Conservation (phyloP, 2,888 invertebrate genomes). For the Nemotelus pantherinus region DNA sequence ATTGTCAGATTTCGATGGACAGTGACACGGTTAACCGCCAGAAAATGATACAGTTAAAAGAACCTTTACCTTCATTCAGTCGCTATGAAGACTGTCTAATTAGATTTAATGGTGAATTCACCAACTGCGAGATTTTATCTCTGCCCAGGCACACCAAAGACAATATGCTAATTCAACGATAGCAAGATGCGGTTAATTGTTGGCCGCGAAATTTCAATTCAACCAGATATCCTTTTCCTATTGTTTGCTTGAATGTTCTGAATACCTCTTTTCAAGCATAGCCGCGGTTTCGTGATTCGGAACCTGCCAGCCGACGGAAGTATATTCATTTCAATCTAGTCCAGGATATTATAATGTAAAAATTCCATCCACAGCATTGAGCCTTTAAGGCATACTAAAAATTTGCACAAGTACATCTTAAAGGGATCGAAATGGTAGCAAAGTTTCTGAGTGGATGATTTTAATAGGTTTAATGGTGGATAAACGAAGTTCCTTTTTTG, state of each 20-base stretch:
- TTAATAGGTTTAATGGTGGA: slow-evolving; percentile 44
- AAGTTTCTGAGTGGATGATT: slow-evolving; percentile 41
- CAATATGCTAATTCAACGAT: slow-evolving; percentile 50
- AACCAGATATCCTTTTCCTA: slow-evolving; percentile 29
- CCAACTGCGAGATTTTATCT: slow-evolving; percentile 13
- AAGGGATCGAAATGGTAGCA: slow-evolving; percentile 33
- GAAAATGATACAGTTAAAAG: background rate
- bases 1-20: background rate
- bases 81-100: slow-evolving; percentile 33
- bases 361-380: slow-evolving; percentile 21
- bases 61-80: background rate
- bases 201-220: slow-evolving; percentile 34
- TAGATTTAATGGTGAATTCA: slow-evolving; percentile 35
- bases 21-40: background rate
- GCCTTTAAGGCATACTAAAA: slow-evolving; percentile 36
- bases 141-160: slow-evolving; percentile 25
- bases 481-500: slow-evolving; percentile 26
- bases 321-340: slow-evolving; percentile 37
- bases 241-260: slow-evolving; percentile 7
- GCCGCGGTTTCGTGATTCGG: background rate
- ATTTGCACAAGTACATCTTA: slow-evolving; percentile 39
- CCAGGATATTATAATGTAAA: slow-evolving; percentile 4
- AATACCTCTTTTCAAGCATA: slow-evolving; percentile 5
- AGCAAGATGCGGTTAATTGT: slow-evolving; percentile 51
- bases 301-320: background rate